Base-by-base conservation (phyloP, 2,888 invertebrate species). In the Netelia inedita region DNA sequence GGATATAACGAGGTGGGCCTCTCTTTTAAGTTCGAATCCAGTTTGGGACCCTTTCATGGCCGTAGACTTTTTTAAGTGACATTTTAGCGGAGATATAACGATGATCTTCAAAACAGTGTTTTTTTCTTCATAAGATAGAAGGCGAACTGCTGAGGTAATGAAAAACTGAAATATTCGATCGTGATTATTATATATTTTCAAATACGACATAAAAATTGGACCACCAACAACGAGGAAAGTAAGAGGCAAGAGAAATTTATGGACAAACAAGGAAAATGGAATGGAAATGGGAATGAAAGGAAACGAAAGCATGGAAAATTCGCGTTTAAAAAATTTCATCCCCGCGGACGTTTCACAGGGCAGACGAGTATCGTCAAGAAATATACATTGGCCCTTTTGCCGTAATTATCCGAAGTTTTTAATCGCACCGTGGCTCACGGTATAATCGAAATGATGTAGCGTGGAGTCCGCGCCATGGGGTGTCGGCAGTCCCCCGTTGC, bases 391-490 rank as follows among this genome's bases (percentile, higher is more conserved):
- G 79, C 71, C 82, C 87, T 83, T 82, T 82, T 72, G 81, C 55
- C 86, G 86, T 91, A 91, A 91, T 91, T 91, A 91, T 86, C 86
- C 74, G 53, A 83, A 85, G 86, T 82, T 88, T 90, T 89, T 90
- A 90, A 90, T 91, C 89, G 86, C 75, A 61, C 68, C 66, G 79
- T 83, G 87, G 79, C 83, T 86, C 75, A 69, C 55, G 73, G 81
- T 84, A 89, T 90, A 91, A 90, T 90, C 88, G 88, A 89, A 88
- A 86, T 88, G 90, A 91, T 92, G 90, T 89, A 89, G 88, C 89
- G 87, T 85, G 87, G 90, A 88, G 89, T 86, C 82, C 83, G 69
- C 92, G 65, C 91, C 46, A 82, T 90, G 86, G 91, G 91, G 86
- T 79, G 87, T 82, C 88, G 9, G 73, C 71, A 61, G 79, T 82